Base-by-base conservation (phyloP, 2,888 invertebrate genomes). In the Polydrusus cervinus region DNA sequence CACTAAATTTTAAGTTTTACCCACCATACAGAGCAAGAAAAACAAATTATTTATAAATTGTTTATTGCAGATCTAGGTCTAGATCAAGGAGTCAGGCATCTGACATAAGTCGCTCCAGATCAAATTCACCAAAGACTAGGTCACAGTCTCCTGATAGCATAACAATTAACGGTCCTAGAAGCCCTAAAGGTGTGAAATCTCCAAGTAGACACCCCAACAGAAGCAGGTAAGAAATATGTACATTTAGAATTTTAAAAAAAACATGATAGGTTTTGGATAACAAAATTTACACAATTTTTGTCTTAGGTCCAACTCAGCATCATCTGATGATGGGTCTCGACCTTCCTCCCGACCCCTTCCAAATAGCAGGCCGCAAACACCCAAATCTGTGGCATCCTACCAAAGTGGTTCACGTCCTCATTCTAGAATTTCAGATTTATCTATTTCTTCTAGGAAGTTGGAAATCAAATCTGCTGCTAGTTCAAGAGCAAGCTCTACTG, bases 181-280 rank as follows among this genome's bases (percentile, higher is more conserved):
- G 76, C 11, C 69, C 75, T 9, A 34, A 6, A 53, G 79, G 78
- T 20, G 79, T 74, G 20, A 69, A 53, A 20, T 77, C 78, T 3
- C 84, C 80, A 87, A 85, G 74, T 87, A 89, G 79, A 87, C 89
- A 80, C 62, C 69, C 76, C 20, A 62, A 43, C 43, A 73, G 73
- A 60, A 74, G 76, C 66, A 71, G 69, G 57, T 73, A 62, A 45
- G 11, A 20, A 51, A 49, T 49, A n/a, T n/a, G 14, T 45, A 45
- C n/a, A 45, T 10, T n/a, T n/a, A n/a, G n/a, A n/a, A n/a, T n/a
- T n/a, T n/a, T n/a, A n/a, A n/a, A n/a, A n/a, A n/a, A n/a, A n/a
- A n/a, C n/a, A n/a, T n/a, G n/a, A n/a, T n/a, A n/a, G n/a, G 10
- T 34, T 34, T 34, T 34, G 9, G 10, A 34, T 34, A 34, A 34